phyloP scores from a whole-genome alignment of 2,797 vertebrate species.

The Labeo calbasu region DNA sequence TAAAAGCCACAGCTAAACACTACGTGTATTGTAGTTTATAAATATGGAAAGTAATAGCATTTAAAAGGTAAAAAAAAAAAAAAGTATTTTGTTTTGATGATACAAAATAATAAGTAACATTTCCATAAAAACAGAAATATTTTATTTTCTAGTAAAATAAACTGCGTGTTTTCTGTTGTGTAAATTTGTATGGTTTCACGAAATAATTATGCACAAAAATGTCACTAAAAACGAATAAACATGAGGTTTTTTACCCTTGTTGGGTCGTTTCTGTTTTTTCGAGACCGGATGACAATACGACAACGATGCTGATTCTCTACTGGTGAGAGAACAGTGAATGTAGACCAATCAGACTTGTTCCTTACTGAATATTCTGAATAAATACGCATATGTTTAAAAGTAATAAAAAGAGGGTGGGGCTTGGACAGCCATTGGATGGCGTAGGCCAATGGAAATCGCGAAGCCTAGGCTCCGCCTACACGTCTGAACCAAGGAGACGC shows the following conservation, averaged over 20 bases:
- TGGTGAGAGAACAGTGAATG: slow-evolving; percentile 12
- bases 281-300: neutral
- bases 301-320: neutral
- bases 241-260: neutral
- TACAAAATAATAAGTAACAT: neutral
- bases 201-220: neutral
- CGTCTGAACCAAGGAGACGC: slow-evolving; percentile 31
- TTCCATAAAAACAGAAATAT: neutral
- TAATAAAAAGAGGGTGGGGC: slow-evolving; percentile 43
- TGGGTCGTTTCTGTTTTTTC: neutral
- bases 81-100: neutral
- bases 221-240: slow-evolving; percentile 42
- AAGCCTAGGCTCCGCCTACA: slow-evolving; percentile 32
- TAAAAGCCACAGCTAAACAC: neutral
- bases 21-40: neutral
- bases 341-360: slow-evolving; percentile 37
- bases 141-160: neutral
- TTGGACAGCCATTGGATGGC: slow-evolving; percentile 51
- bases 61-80: neutral
- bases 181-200: neutral
- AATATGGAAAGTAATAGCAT: neutral
- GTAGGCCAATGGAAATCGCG: neutral
- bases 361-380: slow-evolving; percentile 23
- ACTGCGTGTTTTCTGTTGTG: neutral
- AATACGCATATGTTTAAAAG: slow-evolving; percentile 16